A percentile compares a stretch with the other conserved stretches of the same genome.
Conservation (phyloP, 2,797 vertebrate species). For the Euthynnus affinis region DNA sequence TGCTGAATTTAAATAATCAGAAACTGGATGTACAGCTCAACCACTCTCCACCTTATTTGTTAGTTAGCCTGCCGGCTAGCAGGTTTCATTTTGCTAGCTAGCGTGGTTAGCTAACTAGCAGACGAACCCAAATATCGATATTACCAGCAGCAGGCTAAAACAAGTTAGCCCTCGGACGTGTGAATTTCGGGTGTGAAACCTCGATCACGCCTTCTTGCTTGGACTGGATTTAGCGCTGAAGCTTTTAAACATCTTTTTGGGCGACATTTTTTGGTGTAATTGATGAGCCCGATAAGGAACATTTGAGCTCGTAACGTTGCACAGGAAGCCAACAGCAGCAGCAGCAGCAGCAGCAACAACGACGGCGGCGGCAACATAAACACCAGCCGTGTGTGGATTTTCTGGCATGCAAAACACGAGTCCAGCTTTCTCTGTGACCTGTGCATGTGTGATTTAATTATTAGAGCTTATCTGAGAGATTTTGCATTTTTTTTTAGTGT, state of each 20-base stretch:
- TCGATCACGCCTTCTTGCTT: background rate
- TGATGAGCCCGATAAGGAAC: slow-evolving; percentile 56
- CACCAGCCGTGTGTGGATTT: slow-evolving; percentile 42
- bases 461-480: slow-evolving; percentile 3
- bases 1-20: background rate
- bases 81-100: slow-evolving; percentile 68
- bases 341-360: slow-evolving; percentile 25
- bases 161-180: slow-evolving; percentile 18
- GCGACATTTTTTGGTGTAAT: slow-evolving; percentile 50
- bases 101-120: slow-evolving; percentile 72
- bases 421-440: slow-evolving; percentile 12
- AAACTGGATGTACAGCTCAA: background rate
- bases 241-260: slow-evolving; percentile 25
- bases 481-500: background rate
- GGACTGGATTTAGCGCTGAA: slow-evolving; percentile 35
- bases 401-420: slow-evolving; percentile 32
- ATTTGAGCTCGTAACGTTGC: slow-evolving; percentile 25
- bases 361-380: slow-evolving; percentile 50
- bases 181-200: slow-evolving; percentile 14
- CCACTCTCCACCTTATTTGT: background rate
- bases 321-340: slow-evolving; percentile 69
- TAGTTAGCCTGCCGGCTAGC: slow-evolving; percentile 71
- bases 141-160: slow-evolving; percentile 34
- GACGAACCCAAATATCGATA: slow-evolving; percentile 50
- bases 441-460: background rate